Percentiles rank a stretch among this genome's conserved stretches.
These are phyloP conservation scores for Brachionichthys hirsutus DNA, from an alignment of 2,113 vertebrate species.

Conservation along the genomic window DNA sequence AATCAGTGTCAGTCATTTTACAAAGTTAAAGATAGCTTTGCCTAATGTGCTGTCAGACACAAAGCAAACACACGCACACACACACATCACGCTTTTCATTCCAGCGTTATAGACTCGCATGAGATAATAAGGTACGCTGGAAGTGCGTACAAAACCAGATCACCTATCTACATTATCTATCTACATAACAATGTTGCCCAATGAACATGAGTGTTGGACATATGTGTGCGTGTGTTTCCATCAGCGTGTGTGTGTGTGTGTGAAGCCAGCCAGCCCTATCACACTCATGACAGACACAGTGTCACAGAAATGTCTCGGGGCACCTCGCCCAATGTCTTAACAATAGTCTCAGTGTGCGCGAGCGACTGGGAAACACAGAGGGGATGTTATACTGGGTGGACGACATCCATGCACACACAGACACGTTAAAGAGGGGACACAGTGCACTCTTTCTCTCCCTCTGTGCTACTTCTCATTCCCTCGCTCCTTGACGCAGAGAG, in stretches of 20 bases:
- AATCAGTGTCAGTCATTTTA: conserved; percentile 69
- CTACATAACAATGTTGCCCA: conserved; percentile 25
- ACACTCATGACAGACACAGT: conserved; percentile 71
- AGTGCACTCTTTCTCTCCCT: conserved; percentile 72
- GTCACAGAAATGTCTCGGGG: conserved; percentile 69
- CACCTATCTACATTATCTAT: conserved; percentile 9
- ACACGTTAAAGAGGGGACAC: conserved; percentile 58
- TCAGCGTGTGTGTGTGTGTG: conserved; percentile 23
- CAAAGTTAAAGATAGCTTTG: conserved; percentile 71
- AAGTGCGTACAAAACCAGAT: neutral
- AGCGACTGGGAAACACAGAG: conserved; percentile 72
- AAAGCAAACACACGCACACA: conserved; percentile 44
- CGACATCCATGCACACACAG: conserved; percentile 26
- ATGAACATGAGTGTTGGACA: conserved; percentile 11
- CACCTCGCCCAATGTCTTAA: conserved; percentile 58
- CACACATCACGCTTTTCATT: neutral
- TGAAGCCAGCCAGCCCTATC: conserved; percentile 62
- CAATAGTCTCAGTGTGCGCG: conserved; percentile 76
- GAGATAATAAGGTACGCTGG: neutral
- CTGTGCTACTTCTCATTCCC: conserved; percentile 54
- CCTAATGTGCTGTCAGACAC: conserved; percentile 68
- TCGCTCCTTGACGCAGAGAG: conserved; percentile 68
- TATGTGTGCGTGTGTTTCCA: conserved; percentile 13
- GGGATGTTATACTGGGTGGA: conserved; percentile 73
- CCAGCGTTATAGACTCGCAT: neutral